Conservation (phyloP, 1,140 invertebrate genomes). For the Atta texana region DNA sequence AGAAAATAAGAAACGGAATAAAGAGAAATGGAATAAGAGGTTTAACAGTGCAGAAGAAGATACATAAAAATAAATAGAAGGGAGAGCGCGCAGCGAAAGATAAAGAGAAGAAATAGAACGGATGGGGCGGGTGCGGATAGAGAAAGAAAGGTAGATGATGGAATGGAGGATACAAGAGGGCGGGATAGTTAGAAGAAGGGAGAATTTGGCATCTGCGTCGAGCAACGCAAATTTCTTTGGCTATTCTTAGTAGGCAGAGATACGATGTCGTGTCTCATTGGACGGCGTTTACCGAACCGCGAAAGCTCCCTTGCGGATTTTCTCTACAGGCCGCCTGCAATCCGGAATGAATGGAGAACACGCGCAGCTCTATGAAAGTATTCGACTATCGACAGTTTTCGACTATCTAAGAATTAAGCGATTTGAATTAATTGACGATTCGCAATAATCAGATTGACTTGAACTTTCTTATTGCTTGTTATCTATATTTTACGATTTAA, state of each 20-base stretch:
- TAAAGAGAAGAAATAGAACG: not conserved
- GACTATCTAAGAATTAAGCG: not conserved
- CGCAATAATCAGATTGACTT: not conserved
- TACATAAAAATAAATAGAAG: not conserved
- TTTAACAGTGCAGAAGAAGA: conserved; percentile 3
- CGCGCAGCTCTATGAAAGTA: not conserved
- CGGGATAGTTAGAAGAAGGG: not conserved
- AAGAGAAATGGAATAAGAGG: not conserved
- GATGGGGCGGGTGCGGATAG: not conserved
- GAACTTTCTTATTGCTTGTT: not conserved
- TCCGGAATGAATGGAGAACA: conserved; percentile 12
- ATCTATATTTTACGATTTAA: conserved; percentile 10
- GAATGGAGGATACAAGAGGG: not conserved
- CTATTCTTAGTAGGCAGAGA: conserved; percentile 64
- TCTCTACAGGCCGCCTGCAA: not conserved
- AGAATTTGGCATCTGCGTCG: conserved; percentile 69
- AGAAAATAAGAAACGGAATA: conserved; percentile 15
- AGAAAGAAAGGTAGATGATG: not conserved
- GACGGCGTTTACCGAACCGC: conserved; percentile 12
- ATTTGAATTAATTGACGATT: not conserved
- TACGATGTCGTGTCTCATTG: conserved; percentile 14
- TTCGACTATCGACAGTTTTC: not conserved
- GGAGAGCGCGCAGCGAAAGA: not conserved
- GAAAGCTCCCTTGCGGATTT: conserved; percentile 13
- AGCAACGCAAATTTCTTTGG: conserved; percentile 69